Evolutionary conservation across 2,888 invertebrate genomes (phyloP).

Genomic region (Brachynemurus nebulosus): DNA sequence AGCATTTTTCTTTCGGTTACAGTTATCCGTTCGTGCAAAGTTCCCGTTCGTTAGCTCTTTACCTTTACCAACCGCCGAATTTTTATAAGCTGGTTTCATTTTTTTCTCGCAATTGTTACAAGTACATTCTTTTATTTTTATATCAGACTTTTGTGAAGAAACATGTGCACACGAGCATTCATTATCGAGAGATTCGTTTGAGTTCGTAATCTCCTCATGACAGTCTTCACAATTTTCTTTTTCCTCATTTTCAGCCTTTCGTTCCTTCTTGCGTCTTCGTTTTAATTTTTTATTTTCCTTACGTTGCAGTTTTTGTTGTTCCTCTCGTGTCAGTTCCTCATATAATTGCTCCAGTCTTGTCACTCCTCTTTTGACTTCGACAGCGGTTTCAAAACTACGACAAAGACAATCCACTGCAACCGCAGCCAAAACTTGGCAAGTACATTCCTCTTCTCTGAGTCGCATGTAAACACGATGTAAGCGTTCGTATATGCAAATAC

Average conservation of each 20-base stretch:
- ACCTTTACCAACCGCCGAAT: conserved; percentile 5
- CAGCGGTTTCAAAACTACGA: conserved; percentile 79
- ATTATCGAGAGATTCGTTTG: conserved; percentile 16
- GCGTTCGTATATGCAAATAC: conserved; percentile 84
- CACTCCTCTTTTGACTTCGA: conserved; percentile 78
- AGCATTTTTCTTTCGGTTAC: too few relatives aligned
- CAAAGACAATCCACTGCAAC: conserved; percentile 76
- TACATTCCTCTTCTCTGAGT: conserved; percentile 80
- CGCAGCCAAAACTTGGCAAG: conserved; percentile 85
- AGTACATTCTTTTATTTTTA: conserved; percentile 16
- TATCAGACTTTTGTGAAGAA: conserved; percentile 9
- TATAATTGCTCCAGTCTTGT: conserved; percentile 79
- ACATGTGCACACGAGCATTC: conserved; percentile 17
- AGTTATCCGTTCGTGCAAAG: conserved; percentile 5
- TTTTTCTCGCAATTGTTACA: conserved; percentile 16
- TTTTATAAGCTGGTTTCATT: conserved; percentile 11
- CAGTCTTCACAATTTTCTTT: conserved; percentile 33
- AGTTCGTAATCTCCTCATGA: conserved; percentile 23
- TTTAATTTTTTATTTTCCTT: conserved; percentile 80
- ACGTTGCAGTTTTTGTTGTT: conserved; percentile 68
- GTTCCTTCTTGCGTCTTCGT: conserved; percentile 58
- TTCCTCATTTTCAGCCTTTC: conserved; percentile 34
- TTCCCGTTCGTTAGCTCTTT: conserved; percentile 10
- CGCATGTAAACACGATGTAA: conserved; percentile 76
- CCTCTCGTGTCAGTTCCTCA: conserved; percentile 77